Evolutionary conservation across 2,797 vertebrate species (phyloP).

Genomic region (Lepilemur septentrionalis): DNA sequence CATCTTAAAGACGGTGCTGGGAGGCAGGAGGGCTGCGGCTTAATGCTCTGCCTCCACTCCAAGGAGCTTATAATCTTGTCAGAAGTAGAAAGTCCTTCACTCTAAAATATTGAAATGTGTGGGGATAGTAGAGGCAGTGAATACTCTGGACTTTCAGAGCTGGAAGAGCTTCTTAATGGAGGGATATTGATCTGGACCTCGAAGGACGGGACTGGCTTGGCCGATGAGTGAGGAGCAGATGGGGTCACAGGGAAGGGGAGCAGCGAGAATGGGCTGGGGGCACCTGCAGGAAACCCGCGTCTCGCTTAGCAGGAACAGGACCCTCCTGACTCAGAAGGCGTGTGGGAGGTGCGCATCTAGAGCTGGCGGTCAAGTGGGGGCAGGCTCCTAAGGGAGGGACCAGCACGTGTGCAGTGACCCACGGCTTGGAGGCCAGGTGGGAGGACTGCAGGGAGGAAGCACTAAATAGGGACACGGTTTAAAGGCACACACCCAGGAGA

Average conservation of each 20-base stretch:
- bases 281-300: rapidly evolving
- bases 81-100: neutral
- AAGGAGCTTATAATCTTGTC: neutral
- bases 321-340: rapidly evolving
- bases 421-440: rapidly evolving
- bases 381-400: neutral
- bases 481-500: neutral
- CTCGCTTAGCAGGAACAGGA: rapidly evolving
- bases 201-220: neutral
- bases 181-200: neutral
- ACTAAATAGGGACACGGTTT: neutral
- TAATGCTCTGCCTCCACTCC: neutral
- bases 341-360: neutral
- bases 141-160: neutral
- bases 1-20: too few species aligned
- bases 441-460: neutral
- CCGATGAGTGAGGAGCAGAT: neutral
- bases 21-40: neutral
- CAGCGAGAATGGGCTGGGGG: rapidly evolving
- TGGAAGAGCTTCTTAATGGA: neutral
- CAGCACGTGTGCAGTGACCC: rapidly evolving
- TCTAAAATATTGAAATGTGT: neutral
- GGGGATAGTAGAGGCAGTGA: neutral
- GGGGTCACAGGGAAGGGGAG: neutral
- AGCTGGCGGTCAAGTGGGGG: neutral